A percentile compares a stretch with the other conserved stretches of the same genome.
Conservation (phyloP, 2,888 invertebrate species). For the Zaprionus obscuricornis region DNA sequence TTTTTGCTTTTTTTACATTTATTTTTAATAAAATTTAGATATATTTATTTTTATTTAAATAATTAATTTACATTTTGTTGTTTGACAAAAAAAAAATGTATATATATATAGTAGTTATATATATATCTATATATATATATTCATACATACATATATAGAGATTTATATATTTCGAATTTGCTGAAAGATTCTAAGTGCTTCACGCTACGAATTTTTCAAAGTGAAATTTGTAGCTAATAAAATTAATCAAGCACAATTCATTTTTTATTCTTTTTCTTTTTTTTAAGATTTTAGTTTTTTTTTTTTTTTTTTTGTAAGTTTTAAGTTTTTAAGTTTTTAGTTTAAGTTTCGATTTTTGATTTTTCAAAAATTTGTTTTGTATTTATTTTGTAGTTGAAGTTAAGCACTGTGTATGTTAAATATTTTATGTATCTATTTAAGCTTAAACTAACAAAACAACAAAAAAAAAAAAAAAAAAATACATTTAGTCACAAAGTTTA, state of each 20-base stretch:
- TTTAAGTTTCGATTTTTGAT: too few species aligned
- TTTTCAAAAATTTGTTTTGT: too few species aligned
- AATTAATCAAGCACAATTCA: conserved; percentile 45
- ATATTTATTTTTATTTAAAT: conserved; percentile 59
- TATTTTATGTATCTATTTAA: conserved; percentile 42
- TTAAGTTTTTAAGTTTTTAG: too few species aligned
- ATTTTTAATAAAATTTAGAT: conserved; percentile 71
- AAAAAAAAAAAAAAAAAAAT: conserved; percentile 58
- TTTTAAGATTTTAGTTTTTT: too few species aligned
- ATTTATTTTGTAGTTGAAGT: too few species aligned
- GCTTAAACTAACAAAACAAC: conserved; percentile 50
- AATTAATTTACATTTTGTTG: conserved; percentile 62
- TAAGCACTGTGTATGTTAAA: conserved; percentile 39
- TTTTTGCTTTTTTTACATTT: conserved; percentile 71
- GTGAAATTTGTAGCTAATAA: conserved; percentile 15
- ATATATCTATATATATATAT: conserved; percentile 1
- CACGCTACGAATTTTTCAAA: conserved; percentile 18
- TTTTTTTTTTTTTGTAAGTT: too few species aligned
- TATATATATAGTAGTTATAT: too few species aligned
- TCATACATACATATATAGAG: conserved; percentile 2
- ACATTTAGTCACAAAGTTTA: conserved; percentile 46
- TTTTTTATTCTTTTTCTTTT: conserved; percentile 16
- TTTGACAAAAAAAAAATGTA: conserved; percentile 49
- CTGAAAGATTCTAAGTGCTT: conserved; percentile 17
- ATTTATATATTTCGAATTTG: conserved; percentile 12